These are phyloP conservation scores for Spilarctia lutea DNA, from an alignment of 2,888 invertebrate genomes.

Conservation along the genomic window DNA sequence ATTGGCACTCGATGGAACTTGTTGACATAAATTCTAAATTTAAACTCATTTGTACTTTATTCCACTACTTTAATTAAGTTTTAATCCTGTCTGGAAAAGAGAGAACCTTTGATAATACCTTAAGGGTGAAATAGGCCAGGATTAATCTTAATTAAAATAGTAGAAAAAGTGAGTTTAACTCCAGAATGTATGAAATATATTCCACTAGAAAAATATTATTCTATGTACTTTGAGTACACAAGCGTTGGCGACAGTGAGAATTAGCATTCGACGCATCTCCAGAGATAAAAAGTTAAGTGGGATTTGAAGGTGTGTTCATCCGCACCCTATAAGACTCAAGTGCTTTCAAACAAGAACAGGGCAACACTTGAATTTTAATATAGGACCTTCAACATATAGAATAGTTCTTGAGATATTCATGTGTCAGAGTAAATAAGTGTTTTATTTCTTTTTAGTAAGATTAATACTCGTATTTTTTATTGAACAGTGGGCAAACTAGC, in stretches of 20 bases:
- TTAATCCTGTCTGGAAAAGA: not conserved
- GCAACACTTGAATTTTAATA: conserved; percentile 30
- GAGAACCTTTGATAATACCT: too few species aligned
- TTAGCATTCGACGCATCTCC: conserved; percentile 37
- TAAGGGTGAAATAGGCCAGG: too few species aligned
- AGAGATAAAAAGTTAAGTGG: conserved; percentile 34
- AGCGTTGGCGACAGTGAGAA: conserved; percentile 7
- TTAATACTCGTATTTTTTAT: not conserved
- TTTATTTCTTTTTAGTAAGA: not conserved
- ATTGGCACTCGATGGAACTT: too few species aligned
- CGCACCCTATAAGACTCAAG: conserved; percentile 29
- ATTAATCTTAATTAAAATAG: too few species aligned
- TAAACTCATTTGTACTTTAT: too few species aligned
- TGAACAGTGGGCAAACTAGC: too few species aligned
- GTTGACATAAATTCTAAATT: too few species aligned
- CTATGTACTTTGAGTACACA: not conserved
- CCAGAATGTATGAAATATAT: not conserved
- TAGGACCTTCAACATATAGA: conserved; percentile 16
- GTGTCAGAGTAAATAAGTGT: not conserved
- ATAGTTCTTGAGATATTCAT: not conserved
- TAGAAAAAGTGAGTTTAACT: too few species aligned
- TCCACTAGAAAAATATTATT: not conserved
- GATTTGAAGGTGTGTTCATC: conserved; percentile 43
- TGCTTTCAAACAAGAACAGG: conserved; percentile 24
- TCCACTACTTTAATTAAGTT: too few species aligned